phyloP scores from a whole-genome alignment of 2,113 vertebrate genomes.

The Nycticebus coucang region DNA sequence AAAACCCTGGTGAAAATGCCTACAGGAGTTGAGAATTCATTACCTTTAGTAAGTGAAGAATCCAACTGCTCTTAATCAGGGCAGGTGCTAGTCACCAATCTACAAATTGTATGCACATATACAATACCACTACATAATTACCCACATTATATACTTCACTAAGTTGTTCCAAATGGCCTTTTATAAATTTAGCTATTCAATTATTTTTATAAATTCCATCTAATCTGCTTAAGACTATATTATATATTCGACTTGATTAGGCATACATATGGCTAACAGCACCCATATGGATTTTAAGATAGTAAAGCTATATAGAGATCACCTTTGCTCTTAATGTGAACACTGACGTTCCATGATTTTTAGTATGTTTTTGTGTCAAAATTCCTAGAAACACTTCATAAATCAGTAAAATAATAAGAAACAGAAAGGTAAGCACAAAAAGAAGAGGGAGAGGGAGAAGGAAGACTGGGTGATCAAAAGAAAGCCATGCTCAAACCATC shows the following conservation, averaged over 20 bases:
- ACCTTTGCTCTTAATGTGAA: background rate
- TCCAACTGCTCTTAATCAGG: background rate
- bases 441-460: background rate
- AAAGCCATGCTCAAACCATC: background rate
- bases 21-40: constrained; percentile 8
- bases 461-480: constrained; percentile 11
- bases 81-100: background rate
- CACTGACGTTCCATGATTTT: background rate
- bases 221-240: background rate
- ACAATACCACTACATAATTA: background rate
- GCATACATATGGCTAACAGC: constrained; percentile 17
- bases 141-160: background rate
- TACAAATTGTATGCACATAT: background rate
- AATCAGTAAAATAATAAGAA: constrained; percentile 15
- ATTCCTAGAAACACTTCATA: background rate
- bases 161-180: constrained; percentile 32
- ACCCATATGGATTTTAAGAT: background rate
- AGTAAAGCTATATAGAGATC: background rate
- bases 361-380: background rate
- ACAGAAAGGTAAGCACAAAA: constrained; percentile 13
- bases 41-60: constrained; percentile 22
- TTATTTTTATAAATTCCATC: constrained; percentile 21
- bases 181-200: constrained; percentile 11
- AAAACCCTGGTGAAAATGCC: background rate
- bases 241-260: background rate